Conservation (phyloP, 2,888 invertebrate species). For the Drosophila kambysellisi region DNA sequence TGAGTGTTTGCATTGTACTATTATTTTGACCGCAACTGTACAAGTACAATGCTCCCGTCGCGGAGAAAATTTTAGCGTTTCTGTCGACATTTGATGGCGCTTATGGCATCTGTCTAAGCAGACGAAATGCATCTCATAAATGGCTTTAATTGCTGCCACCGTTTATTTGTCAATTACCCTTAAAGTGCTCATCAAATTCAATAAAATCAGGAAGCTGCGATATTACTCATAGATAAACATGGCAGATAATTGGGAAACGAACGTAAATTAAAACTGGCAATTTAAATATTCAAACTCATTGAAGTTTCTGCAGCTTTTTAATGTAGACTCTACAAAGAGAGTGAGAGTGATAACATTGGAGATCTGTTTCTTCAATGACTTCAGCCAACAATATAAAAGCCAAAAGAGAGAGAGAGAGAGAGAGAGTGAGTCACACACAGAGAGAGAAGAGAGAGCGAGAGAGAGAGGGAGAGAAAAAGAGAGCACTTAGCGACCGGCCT, state of each 20-base stretch:
- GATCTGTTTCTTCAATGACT: neutral
- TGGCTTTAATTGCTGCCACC: slow-evolving; percentile 36
- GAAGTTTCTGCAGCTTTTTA: neutral
- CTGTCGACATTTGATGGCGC: slow-evolving; percentile 54
- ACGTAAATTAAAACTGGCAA: neutral
- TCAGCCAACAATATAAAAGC: neutral
- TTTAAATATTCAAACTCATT: neutral
- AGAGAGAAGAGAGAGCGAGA: neutral
- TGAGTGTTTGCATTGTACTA: neutral
- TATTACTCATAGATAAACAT: neutral
- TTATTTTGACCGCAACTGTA: slow-evolving; percentile 4
- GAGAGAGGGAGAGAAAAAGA: neutral
- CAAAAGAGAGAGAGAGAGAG: neutral
- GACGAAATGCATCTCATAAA: slow-evolving; percentile 18
- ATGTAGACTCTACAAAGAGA: neutral
- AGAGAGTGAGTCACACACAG: neutral
- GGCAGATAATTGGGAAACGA: neutral
- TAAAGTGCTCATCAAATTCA: slow-evolving; percentile 13
- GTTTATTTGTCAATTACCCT: slow-evolving; percentile 14
- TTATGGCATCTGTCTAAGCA: slow-evolving; percentile 40
- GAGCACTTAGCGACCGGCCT: slow-evolving; percentile 14
- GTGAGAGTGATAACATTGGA: neutral
- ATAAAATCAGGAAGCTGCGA: neutral
- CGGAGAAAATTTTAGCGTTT: slow-evolving; percentile 35
- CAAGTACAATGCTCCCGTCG: slow-evolving; percentile 46